A percentile compares a stretch with the other conserved stretches of the same genome.
These are phyloP conservation scores for Thalassarche chlororhynchos DNA, from an alignment of 2,113 vertebrate genomes.

Conservation along the genomic window DNA sequence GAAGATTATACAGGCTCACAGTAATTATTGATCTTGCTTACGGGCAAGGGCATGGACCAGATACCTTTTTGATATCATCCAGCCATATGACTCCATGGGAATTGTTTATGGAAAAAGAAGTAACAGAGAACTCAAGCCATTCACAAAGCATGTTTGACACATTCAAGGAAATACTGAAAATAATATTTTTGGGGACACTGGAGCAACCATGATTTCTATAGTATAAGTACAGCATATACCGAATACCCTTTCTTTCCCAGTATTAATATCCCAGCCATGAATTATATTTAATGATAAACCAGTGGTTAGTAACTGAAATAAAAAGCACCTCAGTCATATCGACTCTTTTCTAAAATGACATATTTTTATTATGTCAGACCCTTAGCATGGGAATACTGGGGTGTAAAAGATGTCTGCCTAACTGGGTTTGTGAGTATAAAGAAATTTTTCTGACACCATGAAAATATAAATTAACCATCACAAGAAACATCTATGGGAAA, in stretches of 20 bases:
- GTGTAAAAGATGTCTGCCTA: neutral
- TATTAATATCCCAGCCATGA: neutral
- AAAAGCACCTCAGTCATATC: neutral
- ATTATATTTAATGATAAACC: neutral
- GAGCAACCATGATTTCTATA: neutral
- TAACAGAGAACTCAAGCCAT: neutral
- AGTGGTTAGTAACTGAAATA: neutral
- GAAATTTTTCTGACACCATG: neutral
- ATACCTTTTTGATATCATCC: neutral
- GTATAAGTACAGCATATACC: neutral
- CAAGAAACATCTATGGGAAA: neutral
- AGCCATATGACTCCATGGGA: neutral
- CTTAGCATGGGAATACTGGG: neutral
- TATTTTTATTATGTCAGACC: neutral
- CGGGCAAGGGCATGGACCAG: neutral
- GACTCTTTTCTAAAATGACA: neutral
- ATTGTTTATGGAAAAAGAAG: neutral
- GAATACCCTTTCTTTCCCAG: neutral
- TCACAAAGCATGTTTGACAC: neutral
- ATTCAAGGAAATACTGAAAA: neutral
- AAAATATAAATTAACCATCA: neutral
- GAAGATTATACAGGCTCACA: neutral
- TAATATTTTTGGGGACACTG: neutral
- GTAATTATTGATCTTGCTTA: neutral
- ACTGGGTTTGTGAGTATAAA: neutral